Evolutionary conservation across 2,113 vertebrate genomes (phyloP), one percentile per base, ranked within the genome.

Genomic region (Leucoraja erinaceus): DNA sequence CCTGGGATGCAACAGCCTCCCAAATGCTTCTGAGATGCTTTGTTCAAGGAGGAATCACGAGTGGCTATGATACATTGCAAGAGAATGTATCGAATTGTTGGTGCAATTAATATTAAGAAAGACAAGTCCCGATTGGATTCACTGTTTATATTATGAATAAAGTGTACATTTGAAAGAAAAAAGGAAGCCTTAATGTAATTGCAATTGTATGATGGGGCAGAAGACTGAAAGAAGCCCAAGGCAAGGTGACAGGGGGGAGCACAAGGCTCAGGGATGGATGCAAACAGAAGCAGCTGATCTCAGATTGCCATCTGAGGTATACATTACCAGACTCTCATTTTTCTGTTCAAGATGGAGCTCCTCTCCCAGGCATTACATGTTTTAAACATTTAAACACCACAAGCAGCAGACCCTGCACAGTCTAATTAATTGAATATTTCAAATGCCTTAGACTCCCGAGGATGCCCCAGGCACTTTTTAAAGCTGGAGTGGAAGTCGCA

Each of bases 311-410:
- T 14, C 59, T 86, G 11, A 12, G 63, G 61, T 31, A 6, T 1
- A n/a, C 28, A n/a, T 88, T 88, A n/a, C 59, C 59, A 18, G 59
- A 63, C 59, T 33, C 5, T n/a, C 31, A 88, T 63, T 61, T 61
- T 63, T 63, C n/a, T 18, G 11, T 31, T 14, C 56, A 86, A 54
- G 79, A 83, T 20, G 54, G 47, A 54, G 20, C 16, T 5, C 25
- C 25, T n/a, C 56, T 63, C 83, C 56, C 4, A 63, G 11, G 16
- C 5, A n/a, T 31, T 88, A 31, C 5, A 63, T 31, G 31, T 88
- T 88, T 88, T 88, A 88, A 86, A 81, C 78, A 81, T 56, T 81
- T 81, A 81, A 56, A 88, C n/a, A 88, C n/a, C 28, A 88, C n/a
- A 88, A 14, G 83, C 28, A 31, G 83, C 83, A 88, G 12, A 63